phyloP scores from a whole-genome alignment of 2,888 invertebrate species.

The Acrobasis suavella region DNA sequence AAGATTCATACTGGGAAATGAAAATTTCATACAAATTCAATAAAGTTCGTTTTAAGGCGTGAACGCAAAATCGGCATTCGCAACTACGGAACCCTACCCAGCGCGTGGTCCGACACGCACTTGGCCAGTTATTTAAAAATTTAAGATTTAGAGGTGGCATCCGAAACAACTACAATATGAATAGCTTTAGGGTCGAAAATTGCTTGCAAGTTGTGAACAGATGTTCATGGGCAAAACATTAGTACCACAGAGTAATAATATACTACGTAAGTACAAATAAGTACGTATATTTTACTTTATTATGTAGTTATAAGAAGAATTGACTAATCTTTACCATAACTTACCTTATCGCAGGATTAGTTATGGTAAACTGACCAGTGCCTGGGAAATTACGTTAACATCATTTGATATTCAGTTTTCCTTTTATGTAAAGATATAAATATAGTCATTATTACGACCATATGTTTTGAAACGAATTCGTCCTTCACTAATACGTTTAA shows the following conservation, averaged over 20 bases:
- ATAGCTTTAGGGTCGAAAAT: not conserved
- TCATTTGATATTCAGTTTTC: not conserved
- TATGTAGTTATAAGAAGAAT: not conserved
- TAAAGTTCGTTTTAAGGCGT: too few relatives aligned
- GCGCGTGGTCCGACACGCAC: too few relatives aligned
- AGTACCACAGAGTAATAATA: too few relatives aligned
- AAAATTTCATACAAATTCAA: too few relatives aligned
- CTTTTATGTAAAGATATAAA: not conserved
- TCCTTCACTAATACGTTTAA: too few relatives aligned
- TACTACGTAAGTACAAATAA: too few relatives aligned
- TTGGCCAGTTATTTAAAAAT: not conserved
- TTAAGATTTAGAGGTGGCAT: not conserved
- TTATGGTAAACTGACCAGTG: not conserved
- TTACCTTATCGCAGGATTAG: not conserved
- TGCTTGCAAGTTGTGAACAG: not conserved
- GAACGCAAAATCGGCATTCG: too few relatives aligned
- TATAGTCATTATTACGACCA: not conserved
- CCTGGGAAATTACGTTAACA: not conserved
- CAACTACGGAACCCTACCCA: too few relatives aligned
- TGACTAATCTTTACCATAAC: not conserved
- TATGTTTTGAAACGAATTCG: too few relatives aligned
- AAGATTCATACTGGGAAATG: too few relatives aligned
- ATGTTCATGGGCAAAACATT: not conserved
- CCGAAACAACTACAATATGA: not conserved
- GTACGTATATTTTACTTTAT: not conserved